Conservation (phyloP, 2,797 vertebrate genomes). For the Erethizon dorsatum region DNA sequence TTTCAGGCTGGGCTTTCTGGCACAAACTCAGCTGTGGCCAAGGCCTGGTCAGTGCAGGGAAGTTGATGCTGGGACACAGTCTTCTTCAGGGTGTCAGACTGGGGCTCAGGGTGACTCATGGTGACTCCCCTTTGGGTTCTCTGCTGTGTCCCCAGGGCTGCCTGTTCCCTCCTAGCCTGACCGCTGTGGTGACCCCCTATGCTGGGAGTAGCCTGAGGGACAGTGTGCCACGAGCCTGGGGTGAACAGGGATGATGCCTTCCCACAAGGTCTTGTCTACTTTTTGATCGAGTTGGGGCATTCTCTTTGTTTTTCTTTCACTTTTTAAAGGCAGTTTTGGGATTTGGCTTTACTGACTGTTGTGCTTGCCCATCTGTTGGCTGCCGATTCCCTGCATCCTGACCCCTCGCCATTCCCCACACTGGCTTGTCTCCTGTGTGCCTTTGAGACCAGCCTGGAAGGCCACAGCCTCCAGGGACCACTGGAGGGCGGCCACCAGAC, state of each 20-base stretch:
- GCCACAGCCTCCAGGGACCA: too few relatives aligned
- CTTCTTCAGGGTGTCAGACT: background rate
- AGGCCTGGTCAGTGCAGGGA: background rate
- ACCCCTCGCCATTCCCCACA: fast-evolving
- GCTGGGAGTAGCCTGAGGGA: background rate
- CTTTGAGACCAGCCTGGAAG: background rate
- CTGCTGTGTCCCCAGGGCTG: background rate
- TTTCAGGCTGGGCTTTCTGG: background rate
- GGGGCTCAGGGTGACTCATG: too few relatives aligned
- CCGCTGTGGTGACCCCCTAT: too few relatives aligned
- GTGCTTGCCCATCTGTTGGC: background rate
- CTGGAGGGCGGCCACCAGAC: background rate
- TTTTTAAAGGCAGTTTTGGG: background rate
- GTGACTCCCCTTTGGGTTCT: too few relatives aligned
- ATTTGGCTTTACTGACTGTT: fast-evolving
- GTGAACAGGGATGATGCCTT: background rate
- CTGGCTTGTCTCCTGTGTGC: background rate
- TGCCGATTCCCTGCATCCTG: background rate
- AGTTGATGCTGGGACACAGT: fast-evolving
- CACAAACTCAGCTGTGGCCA: background rate
- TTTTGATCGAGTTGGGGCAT: background rate
- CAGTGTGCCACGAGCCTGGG: too few relatives aligned
- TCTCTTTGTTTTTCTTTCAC: background rate
- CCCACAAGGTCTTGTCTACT: too few relatives aligned
- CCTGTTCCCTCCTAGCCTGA: background rate